Evolutionary conservation across 92 coral and sea anemone genomes (phyloP).

Genomic region (Bergia sp.): DNA sequence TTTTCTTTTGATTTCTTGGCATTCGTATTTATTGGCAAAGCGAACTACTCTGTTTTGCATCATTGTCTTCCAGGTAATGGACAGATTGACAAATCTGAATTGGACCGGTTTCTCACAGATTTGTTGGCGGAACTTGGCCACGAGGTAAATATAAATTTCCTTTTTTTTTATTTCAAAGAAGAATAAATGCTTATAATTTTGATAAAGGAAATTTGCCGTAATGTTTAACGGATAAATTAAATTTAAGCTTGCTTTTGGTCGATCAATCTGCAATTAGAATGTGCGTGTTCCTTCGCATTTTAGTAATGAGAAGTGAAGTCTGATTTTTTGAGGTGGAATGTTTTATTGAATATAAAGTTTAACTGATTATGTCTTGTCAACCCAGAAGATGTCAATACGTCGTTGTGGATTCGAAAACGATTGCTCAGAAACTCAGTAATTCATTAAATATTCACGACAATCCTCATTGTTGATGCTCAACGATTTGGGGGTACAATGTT

Average conservation of each 20-base stretch:
- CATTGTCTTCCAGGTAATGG: conserved; percentile 25
- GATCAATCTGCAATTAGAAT: conserved; percentile 19
- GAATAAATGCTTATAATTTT: neutral
- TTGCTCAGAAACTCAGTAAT: conserved; percentile 13
- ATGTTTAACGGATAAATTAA: conserved; percentile 23
- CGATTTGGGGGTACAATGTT: neutral
- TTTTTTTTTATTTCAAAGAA: neutral
- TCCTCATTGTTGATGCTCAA: neutral
- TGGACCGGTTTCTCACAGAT: conserved; percentile 26
- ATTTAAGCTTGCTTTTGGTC: neutral
- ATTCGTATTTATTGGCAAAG: neutral
- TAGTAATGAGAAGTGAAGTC: neutral
- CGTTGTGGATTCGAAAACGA: neutral
- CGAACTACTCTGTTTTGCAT: neutral
- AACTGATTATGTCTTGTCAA: neutral
- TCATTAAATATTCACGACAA: neutral
- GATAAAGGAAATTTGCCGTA: neutral
- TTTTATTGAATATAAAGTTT: neutral
- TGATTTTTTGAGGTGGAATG: neutral
- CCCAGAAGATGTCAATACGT: neutral
- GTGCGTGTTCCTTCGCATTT: neutral
- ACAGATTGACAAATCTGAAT: conserved; percentile 29
- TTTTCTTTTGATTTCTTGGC: neutral
- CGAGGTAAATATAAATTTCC: neutral
- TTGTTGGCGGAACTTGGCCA: conserved; percentile 36